Evolutionary conservation across 1,140 invertebrate genomes (phyloP), one percentile per base, ranked within the genome.

Genomic region (Philotrypesis tridentata): DNA sequence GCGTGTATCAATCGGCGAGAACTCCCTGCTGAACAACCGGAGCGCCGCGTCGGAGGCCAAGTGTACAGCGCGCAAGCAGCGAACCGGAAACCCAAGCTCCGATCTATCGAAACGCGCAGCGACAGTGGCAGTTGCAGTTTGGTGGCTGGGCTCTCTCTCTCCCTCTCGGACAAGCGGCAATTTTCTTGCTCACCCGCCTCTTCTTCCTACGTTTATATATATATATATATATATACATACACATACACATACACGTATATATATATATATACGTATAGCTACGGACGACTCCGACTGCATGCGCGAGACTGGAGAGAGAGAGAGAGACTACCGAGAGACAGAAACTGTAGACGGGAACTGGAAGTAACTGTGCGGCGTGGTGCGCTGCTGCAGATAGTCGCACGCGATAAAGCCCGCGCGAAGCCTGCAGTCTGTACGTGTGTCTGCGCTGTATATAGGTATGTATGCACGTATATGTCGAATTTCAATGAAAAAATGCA

Each of bases 331-430:
- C 63, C n/a, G 63, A 43, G 40, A n/a, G 4, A 55, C 17, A 55
- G 48, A 55, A 55, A 55, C 48, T 55, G n/a, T 55, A 55, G 73
- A 63, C 60, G 72, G 61, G 74, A 78, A 78, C 29, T 71, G 48
- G 68, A 61, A 72, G 77, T 23, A 23, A 67, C 27, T 23, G 60
- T 11, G 29, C 61, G 17, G 40, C n/a, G n/a, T 11, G 29, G 74
- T 23, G 40, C n/a, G n/a, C n/a, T n/a, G n/a, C n/a, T 37, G 9
- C 43, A 67, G 79, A 81, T 81, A 40, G 79, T 81, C 79, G 72
- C 79, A 75, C 79, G 79, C 79, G 79, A 81, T 81, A 81, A 55
- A 55, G n/a, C 43, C 17, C 17, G 48, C 6, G 48, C n/a, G n/a
- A n/a, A n/a, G n/a, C n/a, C n/a, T n/a, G n/a, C n/a, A n/a, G n/a